phyloP scores from a whole-genome alignment of 2,113 vertebrate genomes.

The Psittacara wagleri region DNA sequence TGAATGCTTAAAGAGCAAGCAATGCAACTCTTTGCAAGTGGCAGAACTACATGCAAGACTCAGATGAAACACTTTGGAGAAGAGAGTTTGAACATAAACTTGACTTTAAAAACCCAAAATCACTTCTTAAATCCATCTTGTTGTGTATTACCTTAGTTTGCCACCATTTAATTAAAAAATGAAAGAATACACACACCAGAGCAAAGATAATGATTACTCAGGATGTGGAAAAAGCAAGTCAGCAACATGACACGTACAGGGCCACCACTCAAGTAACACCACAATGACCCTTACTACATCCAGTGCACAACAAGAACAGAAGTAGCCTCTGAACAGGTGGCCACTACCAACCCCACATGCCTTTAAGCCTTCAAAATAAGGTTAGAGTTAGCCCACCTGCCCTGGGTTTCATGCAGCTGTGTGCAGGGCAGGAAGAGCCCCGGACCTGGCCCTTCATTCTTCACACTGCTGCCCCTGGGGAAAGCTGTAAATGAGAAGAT shows the following conservation, averaged over 20 bases:
- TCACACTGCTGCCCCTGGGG: slow-evolving; percentile 6
- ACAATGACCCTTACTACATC: not conserved
- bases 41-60: not conserved
- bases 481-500: not conserved
- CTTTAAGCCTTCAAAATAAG: not conserved
- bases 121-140: not conserved
- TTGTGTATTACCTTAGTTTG: not conserved
- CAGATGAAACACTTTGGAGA: not conserved
- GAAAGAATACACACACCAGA: not conserved
- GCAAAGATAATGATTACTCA: not conserved
- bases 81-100: not conserved
- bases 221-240: not conserved
- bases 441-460: not conserved
- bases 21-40: accelerated
- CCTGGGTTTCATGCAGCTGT: not conserved
- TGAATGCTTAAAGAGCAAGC: not conserved
- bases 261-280: accelerated
- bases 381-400: not conserved
- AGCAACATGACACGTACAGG: not conserved
- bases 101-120: not conserved
- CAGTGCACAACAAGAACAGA: not conserved
- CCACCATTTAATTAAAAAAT: not conserved
- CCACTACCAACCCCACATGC: not conserved
- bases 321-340: not conserved
- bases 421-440: not conserved